Conservation (phyloP, 2,888 invertebrate species). For the Gymnosoma rotundatum region DNA sequence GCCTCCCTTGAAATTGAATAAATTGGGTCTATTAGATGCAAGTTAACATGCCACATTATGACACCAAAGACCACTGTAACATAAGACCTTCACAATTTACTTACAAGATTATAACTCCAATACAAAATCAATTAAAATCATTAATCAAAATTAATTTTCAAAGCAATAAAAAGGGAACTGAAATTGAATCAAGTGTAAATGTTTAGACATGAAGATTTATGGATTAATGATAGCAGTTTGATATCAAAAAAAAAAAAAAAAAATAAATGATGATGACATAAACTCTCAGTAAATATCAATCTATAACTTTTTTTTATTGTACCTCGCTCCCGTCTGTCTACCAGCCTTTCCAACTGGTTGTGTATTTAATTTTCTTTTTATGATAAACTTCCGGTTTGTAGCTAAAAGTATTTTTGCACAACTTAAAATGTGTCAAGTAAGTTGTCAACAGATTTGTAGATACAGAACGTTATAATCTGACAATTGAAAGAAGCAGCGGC, state of each 20-base stretch:
- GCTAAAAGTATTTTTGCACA: slow-evolving; percentile 24
- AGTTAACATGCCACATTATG: slow-evolving; percentile 48
- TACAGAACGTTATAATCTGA: slow-evolving; percentile 20
- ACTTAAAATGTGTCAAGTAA: slow-evolving; percentile 69
- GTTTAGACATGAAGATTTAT: slow-evolving; percentile 45
- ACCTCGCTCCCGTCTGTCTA: background rate
- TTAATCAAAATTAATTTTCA: slow-evolving; percentile 27
- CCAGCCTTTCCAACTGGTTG: background rate
- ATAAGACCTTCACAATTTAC: slow-evolving; percentile 28
- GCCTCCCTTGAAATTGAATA: slow-evolving; percentile 10
- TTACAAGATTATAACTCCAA: slow-evolving; percentile 23
- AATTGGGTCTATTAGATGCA: background rate
- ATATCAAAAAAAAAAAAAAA: slow-evolving; percentile 32
- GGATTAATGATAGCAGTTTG: slow-evolving; percentile 53
- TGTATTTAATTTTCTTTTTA: background rate
- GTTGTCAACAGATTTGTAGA: slow-evolving; percentile 69
- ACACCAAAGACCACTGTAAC: background rate
- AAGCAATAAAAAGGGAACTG: background rate
- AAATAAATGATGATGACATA: slow-evolving; percentile 58
- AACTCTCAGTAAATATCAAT: slow-evolving; percentile 50
- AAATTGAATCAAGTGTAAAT: background rate
- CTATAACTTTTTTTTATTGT: slow-evolving; percentile 6
- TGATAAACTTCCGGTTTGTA: slow-evolving; percentile 27
- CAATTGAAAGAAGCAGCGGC: slow-evolving; percentile 39
- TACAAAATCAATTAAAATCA: slow-evolving; percentile 47